phyloP scores from a whole-genome alignment of 2,113 vertebrate species.

The Mastomys coucha region DNA sequence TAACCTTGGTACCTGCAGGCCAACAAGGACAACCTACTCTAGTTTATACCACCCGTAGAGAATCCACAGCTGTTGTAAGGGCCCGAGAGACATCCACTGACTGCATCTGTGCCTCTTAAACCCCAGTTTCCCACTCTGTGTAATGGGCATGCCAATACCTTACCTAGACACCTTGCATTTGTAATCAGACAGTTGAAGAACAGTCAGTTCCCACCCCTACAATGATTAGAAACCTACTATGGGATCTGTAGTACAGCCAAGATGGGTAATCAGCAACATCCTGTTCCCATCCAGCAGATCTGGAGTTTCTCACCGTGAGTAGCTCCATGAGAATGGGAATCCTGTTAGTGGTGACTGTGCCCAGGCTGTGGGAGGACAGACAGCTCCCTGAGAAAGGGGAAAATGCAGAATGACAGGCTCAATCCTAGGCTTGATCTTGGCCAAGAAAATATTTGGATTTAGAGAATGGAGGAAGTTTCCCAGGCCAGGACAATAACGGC shows the following conservation, averaged over 20 bases:
- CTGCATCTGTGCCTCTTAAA: background rate
- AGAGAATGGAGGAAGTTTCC: constrained; percentile 67
- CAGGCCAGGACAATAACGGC: constrained; percentile 69
- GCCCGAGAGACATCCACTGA: background rate
- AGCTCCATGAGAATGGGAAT: constrained; percentile 37
- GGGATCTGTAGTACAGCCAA: background rate
- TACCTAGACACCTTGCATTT: background rate
- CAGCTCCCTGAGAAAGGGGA: constrained; percentile 53
- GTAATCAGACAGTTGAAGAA: background rate
- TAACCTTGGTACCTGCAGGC: background rate
- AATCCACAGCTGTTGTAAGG: background rate
- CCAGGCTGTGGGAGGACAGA: constrained; percentile 1
- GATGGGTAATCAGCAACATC: background rate
- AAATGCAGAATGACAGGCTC: constrained; percentile 29
- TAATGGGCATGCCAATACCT: constrained; percentile 4
- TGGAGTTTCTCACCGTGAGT: constrained; percentile 57
- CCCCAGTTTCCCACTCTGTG: constrained; percentile 47
- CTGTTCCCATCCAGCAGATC: constrained; percentile 44
- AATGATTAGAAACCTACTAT: background rate
- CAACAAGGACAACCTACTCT: background rate
- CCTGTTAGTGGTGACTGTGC: background rate
- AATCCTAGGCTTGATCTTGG: constrained; percentile 67
- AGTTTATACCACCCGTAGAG: background rate
- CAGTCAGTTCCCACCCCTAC: background rate
- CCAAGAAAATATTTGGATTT: constrained; percentile 77